Percentiles rank a stretch among this genome's conserved stretches.
Conservation (phyloP, 1,140 invertebrate genomes). For the Parasteatoda tepidariorum region DNA sequence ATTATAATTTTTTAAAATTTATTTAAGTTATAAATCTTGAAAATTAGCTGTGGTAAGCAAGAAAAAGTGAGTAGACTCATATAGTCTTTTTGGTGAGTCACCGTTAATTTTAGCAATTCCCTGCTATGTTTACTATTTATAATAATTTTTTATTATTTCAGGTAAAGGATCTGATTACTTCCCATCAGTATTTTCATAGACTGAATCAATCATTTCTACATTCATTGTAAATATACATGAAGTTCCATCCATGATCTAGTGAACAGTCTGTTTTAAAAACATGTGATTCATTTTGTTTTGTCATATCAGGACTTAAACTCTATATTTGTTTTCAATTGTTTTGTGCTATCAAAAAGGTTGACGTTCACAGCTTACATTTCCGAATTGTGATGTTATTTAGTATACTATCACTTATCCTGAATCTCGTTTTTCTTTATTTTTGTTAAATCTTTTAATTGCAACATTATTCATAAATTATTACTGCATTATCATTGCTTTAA, state of each 20-base stretch:
- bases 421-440: neutral
- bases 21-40: too few species aligned
- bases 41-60: too few species aligned
- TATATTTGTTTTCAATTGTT: neutral
- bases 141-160: neutral
- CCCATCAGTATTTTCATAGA: slow-evolving; percentile 49
- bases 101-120: too few species aligned
- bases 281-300: slow-evolving; percentile 6
- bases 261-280: neutral
- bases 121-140: too few species aligned
- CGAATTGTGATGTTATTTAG: neutral
- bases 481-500: neutral
- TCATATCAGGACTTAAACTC: neutral
- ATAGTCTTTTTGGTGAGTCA: too few species aligned
- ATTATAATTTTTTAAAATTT: too few species aligned
- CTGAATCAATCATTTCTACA: neutral
- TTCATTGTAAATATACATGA: slow-evolving; percentile 36
- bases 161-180: neutral
- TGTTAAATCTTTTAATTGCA: neutral
- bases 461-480: neutral
- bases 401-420: neutral
- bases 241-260: slow-evolving; percentile 9
- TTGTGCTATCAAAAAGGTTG: neutral
- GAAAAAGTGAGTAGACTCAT: too few species aligned
- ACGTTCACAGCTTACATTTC: neutral